A percentile compares a stretch with the other conserved stretches of the same genome.
Evolutionary conservation across 2,113 vertebrate genomes (phyloP).

Genomic region (Rissa tridactyla): DNA sequence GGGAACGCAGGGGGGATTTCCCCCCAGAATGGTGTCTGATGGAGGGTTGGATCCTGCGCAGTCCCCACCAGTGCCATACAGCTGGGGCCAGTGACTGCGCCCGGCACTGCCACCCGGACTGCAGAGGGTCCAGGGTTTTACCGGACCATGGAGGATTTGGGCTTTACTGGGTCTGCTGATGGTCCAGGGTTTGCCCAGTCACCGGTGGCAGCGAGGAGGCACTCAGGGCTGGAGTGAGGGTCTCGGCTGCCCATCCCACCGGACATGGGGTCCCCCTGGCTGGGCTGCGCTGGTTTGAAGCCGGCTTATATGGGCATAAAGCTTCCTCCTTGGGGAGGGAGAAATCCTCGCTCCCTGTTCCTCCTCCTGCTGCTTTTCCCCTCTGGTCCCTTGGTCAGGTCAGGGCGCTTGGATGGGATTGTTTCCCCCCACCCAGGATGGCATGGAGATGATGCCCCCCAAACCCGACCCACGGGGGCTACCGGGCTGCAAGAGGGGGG

Average conservation of each 20-base stretch:
- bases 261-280: fast-evolving
- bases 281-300: background rate
- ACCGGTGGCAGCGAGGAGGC: fast-evolving
- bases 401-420: fast-evolving
- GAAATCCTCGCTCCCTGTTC: fast-evolving
- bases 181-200: background rate
- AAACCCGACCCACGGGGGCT: fast-evolving
- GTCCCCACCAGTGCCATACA: background rate
- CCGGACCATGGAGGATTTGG: fast-evolving
- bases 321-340: fast-evolving
- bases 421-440: background rate
- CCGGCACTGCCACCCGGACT: fast-evolving
- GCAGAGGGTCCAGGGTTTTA: background rate
- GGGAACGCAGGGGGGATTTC: background rate
- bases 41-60: fast-evolving
- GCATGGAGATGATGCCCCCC: background rate
- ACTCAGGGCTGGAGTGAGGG: fast-evolving
- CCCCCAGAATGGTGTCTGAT: fast-evolving
- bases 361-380: background rate
- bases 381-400: background rate
- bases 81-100: background rate
- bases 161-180: fast-evolving
- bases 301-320: fast-evolving
- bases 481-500: background rate
- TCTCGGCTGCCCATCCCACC: background rate